Evolutionary conservation across 2,797 vertebrate species (phyloP).

Genomic region (Pantherophis alleghaniensis): DNA sequence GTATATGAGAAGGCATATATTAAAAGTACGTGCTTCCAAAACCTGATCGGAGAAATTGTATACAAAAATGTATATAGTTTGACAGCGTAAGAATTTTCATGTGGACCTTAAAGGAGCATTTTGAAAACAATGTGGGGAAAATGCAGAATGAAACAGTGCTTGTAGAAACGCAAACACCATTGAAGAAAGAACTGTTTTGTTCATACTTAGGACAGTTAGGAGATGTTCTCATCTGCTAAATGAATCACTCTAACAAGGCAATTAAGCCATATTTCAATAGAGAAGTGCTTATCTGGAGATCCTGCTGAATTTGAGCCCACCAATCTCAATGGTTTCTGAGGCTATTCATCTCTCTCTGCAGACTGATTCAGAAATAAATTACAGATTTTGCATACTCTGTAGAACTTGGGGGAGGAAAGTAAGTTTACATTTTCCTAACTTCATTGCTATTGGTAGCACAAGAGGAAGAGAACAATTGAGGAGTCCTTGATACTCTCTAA

Average conservation of each 20-base stretch:
- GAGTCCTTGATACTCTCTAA: background rate
- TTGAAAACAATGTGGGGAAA: background rate
- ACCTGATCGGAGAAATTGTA: background rate
- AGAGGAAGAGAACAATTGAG: conserved; percentile 18
- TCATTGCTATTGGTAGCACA: conserved; percentile 20
- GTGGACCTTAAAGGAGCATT: background rate
- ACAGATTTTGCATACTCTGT: conserved; percentile 35
- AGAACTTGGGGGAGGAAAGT: conserved; percentile 33
- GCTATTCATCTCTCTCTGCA: conserved; percentile 30
- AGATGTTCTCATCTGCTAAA: conserved; percentile 11
- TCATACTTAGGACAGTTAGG: background rate
- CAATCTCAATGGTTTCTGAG: conserved; percentile 32
- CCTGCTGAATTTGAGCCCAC: background rate
- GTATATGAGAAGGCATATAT: background rate
- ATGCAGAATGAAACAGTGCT: background rate
- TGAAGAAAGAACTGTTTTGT: background rate
- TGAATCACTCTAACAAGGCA: background rate
- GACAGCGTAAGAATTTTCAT: background rate
- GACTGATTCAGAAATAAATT: conserved; percentile 36
- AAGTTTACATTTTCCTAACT: conserved; percentile 21
- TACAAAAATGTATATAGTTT: background rate
- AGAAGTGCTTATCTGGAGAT: conserved; percentile 37
- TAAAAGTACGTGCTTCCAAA: background rate
- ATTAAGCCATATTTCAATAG: conserved; percentile 45
- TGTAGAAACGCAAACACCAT: background rate